These are phyloP conservation scores for Knipowitschia caucasica DNA, from an alignment of 2,797 vertebrate species.

Conservation along the genomic window DNA sequence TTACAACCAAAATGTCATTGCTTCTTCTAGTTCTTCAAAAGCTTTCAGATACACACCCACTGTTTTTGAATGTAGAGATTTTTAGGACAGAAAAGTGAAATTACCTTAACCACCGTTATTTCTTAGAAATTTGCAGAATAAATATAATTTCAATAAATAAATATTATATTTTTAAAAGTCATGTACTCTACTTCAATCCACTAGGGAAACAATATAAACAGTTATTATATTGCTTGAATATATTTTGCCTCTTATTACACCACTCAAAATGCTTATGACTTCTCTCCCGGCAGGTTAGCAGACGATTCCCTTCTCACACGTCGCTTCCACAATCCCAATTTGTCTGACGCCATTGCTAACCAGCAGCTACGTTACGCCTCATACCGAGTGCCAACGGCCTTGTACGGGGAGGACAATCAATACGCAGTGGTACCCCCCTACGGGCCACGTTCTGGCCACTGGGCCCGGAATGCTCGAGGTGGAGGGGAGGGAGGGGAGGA, in stretches of 20 bases:
- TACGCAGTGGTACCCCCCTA: conserved; percentile 88
- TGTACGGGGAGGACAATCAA: conserved; percentile 71
- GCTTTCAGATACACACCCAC: no score
- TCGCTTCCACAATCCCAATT: conserved; percentile 65
- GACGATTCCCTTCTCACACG: conserved; percentile 64
- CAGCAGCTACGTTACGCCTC: conserved; percentile 75
- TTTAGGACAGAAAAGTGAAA: no score
- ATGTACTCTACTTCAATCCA: no score
- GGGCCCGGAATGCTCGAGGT: conserved; percentile 69
- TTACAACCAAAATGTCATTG: no score
- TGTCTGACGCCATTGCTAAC: conserved; percentile 70
- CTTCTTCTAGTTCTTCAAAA: no score
- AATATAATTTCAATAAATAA: no score
- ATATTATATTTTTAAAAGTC: no score
- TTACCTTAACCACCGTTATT: no score
- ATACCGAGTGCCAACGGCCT: conserved; percentile 69
- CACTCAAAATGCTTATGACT: neutral
- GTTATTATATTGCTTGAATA: no score
- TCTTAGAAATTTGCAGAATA: no score
- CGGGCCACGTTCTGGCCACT: conserved; percentile 76
- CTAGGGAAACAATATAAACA: no score
- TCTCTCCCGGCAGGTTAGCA: conserved; percentile 63
- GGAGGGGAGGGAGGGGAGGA: conserved; percentile 71
- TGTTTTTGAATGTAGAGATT: no score
- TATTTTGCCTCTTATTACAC: conserved; percentile 19